Conservation (phyloP, 2,888 invertebrate genomes). For the Scaeva pyrastri region DNA sequence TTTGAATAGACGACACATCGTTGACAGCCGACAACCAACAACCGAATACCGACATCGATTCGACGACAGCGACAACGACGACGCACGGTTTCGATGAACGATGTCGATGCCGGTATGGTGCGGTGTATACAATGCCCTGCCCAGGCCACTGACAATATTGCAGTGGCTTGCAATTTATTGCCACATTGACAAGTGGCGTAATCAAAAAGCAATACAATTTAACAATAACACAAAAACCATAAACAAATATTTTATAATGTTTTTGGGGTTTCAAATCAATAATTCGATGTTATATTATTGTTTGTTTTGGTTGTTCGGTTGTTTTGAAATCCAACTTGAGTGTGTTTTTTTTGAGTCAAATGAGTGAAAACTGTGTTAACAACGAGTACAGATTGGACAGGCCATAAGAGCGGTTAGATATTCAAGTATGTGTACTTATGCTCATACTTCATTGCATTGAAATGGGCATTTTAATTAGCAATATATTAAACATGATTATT, state of each 20-base stretch:
- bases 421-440: constrained; percentile 9
- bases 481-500: constrained; percentile 7
- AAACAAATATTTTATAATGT: not conserved
- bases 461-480: not conserved
- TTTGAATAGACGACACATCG: constrained; percentile 9
- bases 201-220: constrained; percentile 54
- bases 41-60: not conserved
- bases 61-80: not conserved
- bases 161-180: constrained; percentile 35
- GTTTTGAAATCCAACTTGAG: constrained; percentile 19
- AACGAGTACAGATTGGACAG: not conserved
- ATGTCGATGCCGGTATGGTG: not conserved
- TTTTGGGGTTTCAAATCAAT: constrained; percentile 19
- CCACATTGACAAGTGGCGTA: constrained; percentile 46
- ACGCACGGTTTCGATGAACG: constrained; percentile 11
- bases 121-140: not conserved
- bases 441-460: not conserved
- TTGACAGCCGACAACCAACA: not conserved
- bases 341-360: not conserved
- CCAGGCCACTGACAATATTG: constrained; percentile 4
- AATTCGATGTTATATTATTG: too few relatives aligned
- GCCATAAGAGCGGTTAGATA: not conserved
- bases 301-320: too few relatives aligned
- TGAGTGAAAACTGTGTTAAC: not conserved
- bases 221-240: constrained; percentile 19